Percentiles rank a stretch among this genome's conserved stretches.
Evolutionary conservation across 2,888 invertebrate genomes (phyloP).

Genomic region (Rhingia campestris): DNA sequence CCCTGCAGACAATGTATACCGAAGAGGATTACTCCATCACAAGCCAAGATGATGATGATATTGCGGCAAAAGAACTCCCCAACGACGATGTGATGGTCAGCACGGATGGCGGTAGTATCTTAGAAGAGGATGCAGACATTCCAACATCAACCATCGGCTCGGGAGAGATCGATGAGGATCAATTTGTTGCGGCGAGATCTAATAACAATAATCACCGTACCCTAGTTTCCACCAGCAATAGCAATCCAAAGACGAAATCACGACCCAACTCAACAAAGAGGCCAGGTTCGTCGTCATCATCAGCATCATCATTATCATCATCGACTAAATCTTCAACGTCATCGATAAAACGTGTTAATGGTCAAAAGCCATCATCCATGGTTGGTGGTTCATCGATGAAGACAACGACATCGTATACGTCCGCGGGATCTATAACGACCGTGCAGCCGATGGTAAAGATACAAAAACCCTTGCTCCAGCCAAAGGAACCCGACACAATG

Average conservation of each 20-base stretch:
- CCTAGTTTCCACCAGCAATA: conserved; percentile 78
- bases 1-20: conserved; percentile 49
- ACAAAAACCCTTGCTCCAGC: conserved; percentile 52
- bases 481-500: conserved; percentile 63
- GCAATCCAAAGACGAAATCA: conserved; percentile 76
- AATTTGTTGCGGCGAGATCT: conserved; percentile 81
- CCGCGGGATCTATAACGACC: conserved; percentile 66
- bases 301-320: conserved; percentile 51
- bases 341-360: conserved; percentile 74
- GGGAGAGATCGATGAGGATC: conserved; percentile 75
- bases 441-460: conserved; percentile 68
- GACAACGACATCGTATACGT: conserved; percentile 64
- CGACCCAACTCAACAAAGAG: conserved; percentile 70
- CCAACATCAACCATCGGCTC: conserved; percentile 70
- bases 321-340: conserved; percentile 77
- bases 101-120: conserved; percentile 38
- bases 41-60: conserved; percentile 77
- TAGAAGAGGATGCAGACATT: conserved; percentile 58
- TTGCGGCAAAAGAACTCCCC: conserved; percentile 75
- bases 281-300: conserved; percentile 75
- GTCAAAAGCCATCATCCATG: conserved; percentile 75
- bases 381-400: conserved; percentile 69
- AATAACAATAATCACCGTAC: conserved; percentile 81
- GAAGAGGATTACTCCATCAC: conserved; percentile 63
- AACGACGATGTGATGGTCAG: conserved; percentile 37